Evolutionary conservation across 2,888 invertebrate genomes (phyloP).

Genomic region (Tiliacea citrago): DNA sequence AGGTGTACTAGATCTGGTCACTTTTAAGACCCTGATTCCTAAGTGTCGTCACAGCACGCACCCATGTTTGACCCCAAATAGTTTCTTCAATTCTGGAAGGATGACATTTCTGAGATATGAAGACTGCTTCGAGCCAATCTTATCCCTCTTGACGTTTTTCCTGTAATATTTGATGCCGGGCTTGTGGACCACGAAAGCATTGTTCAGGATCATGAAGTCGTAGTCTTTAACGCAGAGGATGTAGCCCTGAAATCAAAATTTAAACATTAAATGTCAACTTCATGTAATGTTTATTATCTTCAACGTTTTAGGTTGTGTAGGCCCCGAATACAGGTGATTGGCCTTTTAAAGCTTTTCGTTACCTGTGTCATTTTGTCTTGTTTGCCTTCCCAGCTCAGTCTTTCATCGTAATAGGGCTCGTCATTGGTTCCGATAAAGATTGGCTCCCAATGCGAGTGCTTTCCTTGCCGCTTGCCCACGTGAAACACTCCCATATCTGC

Average conservation of each 20-base stretch:
- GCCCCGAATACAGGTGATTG: too few relatives aligned
- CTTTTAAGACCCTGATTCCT: constrained; percentile 49
- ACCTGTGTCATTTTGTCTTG: constrained; percentile 99
- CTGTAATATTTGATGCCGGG: constrained; percentile 97
- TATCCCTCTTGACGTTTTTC: constrained; percentile 94
- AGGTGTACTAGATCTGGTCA: constrained; percentile 52
- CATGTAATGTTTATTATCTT: background rate
- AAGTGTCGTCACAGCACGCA: constrained; percentile 92
- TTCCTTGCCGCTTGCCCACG: constrained; percentile 95
- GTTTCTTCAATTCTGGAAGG: constrained; percentile 95
- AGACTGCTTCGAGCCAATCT: constrained; percentile 94
- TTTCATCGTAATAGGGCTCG: constrained; percentile 97
- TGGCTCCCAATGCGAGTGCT: constrained; percentile 97
- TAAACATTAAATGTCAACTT: background rate
- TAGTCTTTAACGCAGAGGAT: constrained; percentile 97
- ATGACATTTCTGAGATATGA: constrained; percentile 94
- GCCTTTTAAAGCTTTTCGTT: constrained; percentile 30
- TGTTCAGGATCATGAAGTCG: constrained; percentile 97
- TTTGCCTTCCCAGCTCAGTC: constrained; percentile 98
- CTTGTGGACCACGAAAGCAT: constrained; percentile 97
- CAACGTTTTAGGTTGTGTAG: background rate
- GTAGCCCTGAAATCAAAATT: constrained; percentile 93
- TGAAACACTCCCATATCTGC: constrained; percentile 94
- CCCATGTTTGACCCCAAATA: constrained; percentile 95
- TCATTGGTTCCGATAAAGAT: constrained; percentile 97